Conservation (phyloP, 2,113 vertebrate genomes). For the Periophthalmodon schlosseri region DNA sequence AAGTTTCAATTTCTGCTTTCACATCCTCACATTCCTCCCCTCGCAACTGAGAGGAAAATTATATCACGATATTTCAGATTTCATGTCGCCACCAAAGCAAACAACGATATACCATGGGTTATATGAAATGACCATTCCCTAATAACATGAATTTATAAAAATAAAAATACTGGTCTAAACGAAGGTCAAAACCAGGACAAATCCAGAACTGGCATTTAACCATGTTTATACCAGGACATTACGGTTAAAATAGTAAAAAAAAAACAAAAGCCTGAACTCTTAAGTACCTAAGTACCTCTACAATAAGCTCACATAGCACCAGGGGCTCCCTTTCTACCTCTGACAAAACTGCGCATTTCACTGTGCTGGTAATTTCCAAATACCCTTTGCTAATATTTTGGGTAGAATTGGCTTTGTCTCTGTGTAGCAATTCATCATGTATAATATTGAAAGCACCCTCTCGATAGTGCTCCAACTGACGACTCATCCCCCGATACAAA, state of each 20-base stretch:
- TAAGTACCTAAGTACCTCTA: neutral
- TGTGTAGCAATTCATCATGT: constrained; percentile 40
- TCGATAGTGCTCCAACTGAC: constrained; percentile 22
- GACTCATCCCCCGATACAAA: constrained; percentile 28
- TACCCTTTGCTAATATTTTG: constrained; percentile 38
- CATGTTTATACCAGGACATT: neutral
- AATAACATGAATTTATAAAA: neutral
- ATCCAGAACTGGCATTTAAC: neutral
- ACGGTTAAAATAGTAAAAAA: neutral
- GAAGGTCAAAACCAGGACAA: neutral
- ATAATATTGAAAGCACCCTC: constrained; percentile 41
- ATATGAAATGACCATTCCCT: too few relatives aligned
- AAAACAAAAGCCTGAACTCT: too few relatives aligned
- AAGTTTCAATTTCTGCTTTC: too few relatives aligned
- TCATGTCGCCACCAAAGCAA: too few relatives aligned
- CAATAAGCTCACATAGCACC: neutral
- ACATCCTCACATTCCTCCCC: too few relatives aligned
- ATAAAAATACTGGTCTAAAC: neutral
- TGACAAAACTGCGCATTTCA: constrained; percentile 33
- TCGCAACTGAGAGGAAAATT: too few relatives aligned
- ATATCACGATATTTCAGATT: too few relatives aligned
- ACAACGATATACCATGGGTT: too few relatives aligned
- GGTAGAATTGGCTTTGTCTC: constrained; percentile 41
- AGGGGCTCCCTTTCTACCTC: too few relatives aligned
- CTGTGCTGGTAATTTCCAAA: constrained; percentile 34